phyloP scores from a whole-genome alignment of 2,797 vertebrate genomes.

The Cyprinodon diabolis region DNA sequence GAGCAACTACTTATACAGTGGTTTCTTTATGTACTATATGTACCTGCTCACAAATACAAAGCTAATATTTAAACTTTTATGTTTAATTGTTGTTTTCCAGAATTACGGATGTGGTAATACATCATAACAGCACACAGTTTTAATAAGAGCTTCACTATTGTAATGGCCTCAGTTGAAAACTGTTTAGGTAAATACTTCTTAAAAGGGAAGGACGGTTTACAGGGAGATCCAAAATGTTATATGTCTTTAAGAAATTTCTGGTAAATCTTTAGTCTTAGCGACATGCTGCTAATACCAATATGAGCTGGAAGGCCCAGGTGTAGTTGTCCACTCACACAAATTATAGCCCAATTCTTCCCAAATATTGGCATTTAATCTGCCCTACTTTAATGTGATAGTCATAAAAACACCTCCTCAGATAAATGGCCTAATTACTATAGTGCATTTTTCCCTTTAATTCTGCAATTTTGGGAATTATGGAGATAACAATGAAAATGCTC shows the following conservation, averaged over 20 bases:
- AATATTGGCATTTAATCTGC: neutral
- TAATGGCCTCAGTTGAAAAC: conserved; percentile 43
- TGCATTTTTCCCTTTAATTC: neutral
- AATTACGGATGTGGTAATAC: conserved; percentile 16
- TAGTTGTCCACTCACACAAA: neutral
- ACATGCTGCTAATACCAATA: neutral
- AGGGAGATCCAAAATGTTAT: neutral
- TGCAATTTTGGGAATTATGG: neutral
- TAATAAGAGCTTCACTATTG: conserved; percentile 41
- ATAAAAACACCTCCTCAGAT: neutral
- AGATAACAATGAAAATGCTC: conserved; percentile 46
- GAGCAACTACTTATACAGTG: conserved; percentile 34
- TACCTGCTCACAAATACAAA: conserved; percentile 41
- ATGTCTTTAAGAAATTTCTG: neutral
- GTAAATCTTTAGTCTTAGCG: neutral
- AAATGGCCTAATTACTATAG: neutral
- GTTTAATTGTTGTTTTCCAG: conserved; percentile 5
- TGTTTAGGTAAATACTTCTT: neutral
- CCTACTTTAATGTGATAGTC: neutral
- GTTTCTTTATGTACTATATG: conserved; percentile 31
- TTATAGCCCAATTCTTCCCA: neutral
- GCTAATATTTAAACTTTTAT: conserved; percentile 22
- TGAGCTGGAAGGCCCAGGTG: neutral
- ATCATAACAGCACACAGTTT: conserved; percentile 30
- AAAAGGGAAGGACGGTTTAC: neutral